Base-by-base conservation (phyloP, 2,113 vertebrate genomes). In the Nibea coibor region DNA sequence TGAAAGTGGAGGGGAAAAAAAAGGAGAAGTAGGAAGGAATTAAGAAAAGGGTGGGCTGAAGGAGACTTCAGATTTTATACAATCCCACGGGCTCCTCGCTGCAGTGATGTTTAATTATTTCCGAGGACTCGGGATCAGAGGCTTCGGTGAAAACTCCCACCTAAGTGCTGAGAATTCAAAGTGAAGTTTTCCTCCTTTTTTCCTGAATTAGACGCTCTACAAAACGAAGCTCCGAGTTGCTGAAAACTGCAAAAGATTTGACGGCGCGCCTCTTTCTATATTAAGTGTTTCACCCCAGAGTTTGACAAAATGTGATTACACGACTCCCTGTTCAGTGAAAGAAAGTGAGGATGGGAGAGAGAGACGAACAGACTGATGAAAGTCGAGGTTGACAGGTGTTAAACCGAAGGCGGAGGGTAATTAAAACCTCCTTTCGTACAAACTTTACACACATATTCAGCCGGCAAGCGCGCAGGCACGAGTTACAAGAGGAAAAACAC, bases 31-130 rank as follows among this genome's bases (percentile, higher is more conserved):
- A 26, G 20, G 61, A 72, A 74, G 26, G 82, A 56, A 68, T 65
- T 51, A 65, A 64, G 20, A 45, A 82, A 68, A 62, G 73, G 51
- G 57, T 50, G 66, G 81, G 56, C 12, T 72, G 61, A 74, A 72
- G 35, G 69, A 71, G 45, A 70, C 50, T 10, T 0, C 19, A 54
- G 56, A 54, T 56, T 84, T 24, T 81, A 64, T 56, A 42, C 42
- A 74, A 82, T 81, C 66, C 78, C 75, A 81, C 59, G 0, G 24
- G 62, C 59, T 70, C 69, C 15, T 69, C 12, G 0, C 70, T 75
- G 81, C 79, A 71, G 24, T n/a, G 71, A 64, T 69, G 85, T 84
- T 86, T 81, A 73, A 86, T 85, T 79, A 86, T 81, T 89, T 80
- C 73, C 10, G 16, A 76, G 57, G 48, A 79, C 63, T 51, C 26